Evolutionary conservation across 2,797 vertebrate genomes (phyloP).

Genomic region (Megaceryle alcyon): DNA sequence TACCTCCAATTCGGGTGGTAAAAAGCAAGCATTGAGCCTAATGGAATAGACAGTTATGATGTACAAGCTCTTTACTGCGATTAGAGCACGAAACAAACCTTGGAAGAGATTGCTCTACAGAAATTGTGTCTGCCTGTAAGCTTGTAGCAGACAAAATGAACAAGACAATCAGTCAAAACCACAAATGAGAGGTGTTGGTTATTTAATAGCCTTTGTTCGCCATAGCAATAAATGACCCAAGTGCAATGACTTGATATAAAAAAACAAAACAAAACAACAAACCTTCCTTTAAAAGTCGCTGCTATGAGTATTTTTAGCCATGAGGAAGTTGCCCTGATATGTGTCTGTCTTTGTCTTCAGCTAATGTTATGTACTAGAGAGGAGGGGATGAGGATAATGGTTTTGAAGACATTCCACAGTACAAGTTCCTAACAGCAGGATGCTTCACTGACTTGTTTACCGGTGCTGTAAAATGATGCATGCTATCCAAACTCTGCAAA

Average conservation of each 20-base stretch:
- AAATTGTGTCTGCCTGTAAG: constrained; percentile 38
- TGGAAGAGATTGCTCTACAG: constrained; percentile 12
- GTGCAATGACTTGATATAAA: constrained; percentile 81
- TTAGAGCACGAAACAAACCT: neutral
- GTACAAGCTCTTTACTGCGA: constrained; percentile 40
- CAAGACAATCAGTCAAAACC: constrained; percentile 78
- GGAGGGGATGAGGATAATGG: constrained; percentile 25
- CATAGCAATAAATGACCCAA: constrained; percentile 82
- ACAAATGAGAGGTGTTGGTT: constrained; percentile 52
- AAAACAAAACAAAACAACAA: neutral
- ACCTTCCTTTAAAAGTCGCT: constrained; percentile 73
- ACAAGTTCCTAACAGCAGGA: constrained; percentile 74
- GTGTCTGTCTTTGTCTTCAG: constrained; percentile 42
- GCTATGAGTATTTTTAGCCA: constrained; percentile 78
- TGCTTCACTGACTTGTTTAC: constrained; percentile 87
- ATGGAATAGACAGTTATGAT: neutral
- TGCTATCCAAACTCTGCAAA: constrained; percentile 75
- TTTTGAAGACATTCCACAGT: constrained; percentile 84
- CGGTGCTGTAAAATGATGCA: constrained; percentile 87
- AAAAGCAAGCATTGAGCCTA: constrained; percentile 16
- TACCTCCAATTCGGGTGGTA: constrained; percentile 7
- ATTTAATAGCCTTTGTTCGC: constrained; percentile 77
- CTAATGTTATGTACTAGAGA: constrained; percentile 27
- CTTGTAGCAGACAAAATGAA: constrained; percentile 47
- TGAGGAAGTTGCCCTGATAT: constrained; percentile 48